These are phyloP conservation scores for Clitarchus hookeri DNA, from an alignment of 2,888 invertebrate genomes.

Conservation along the genomic window DNA sequence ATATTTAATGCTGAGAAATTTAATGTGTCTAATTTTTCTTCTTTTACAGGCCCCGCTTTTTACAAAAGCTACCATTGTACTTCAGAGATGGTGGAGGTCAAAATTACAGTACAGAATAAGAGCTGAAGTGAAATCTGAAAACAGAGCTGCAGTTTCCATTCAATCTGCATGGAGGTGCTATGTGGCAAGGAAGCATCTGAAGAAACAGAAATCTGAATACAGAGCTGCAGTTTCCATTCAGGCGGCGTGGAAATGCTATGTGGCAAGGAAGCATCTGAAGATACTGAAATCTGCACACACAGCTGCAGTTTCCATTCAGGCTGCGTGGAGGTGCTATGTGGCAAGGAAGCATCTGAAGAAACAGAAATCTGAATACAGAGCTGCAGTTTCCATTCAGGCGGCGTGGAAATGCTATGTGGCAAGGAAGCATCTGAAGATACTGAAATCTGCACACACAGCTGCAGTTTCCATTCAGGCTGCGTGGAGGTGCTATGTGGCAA, in stretches of 20 bases:
- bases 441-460: constrained; percentile 53
- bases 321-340: constrained; percentile 46
- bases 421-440: constrained; percentile 53
- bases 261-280: constrained; percentile 50
- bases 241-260: constrained; percentile 53
- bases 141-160: neutral
- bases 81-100: neutral
- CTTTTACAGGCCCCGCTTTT: neutral
- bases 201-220: constrained; percentile 52
- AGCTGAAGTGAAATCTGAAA: neutral
- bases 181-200: constrained; percentile 51
- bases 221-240: constrained; percentile 58
- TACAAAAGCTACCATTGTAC: neutral
- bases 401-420: constrained; percentile 53
- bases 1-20: no score
- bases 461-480: constrained; percentile 58
- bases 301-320: constrained; percentile 23
- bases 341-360: constrained; percentile 52
- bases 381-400: constrained; percentile 58
- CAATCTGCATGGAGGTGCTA: constrained; percentile 42
- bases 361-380: constrained; percentile 52
- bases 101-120: neutral
- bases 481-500: constrained; percentile 53
- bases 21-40: constrained; percentile 38
- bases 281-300: constrained; percentile 37